Evolutionary conservation across 1,140 invertebrate genomes (phyloP), one percentile per base, ranked within the genome.

Genomic region (Ceratina australensis): DNA sequence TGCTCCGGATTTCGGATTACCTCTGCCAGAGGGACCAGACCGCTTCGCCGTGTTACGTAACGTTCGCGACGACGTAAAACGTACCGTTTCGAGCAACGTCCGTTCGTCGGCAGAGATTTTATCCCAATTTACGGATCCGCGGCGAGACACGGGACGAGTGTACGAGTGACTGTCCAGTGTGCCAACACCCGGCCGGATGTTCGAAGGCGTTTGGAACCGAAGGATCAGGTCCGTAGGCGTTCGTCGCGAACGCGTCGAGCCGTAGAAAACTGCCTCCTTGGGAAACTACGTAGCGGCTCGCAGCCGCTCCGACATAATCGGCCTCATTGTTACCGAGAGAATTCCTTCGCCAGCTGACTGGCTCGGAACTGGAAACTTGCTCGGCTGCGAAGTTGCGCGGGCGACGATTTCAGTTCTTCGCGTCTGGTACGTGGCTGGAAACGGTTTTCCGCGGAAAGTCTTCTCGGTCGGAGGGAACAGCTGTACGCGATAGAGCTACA

Each of bases 271-370:
- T 8, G 8, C n/a, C 26, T 47, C 33, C 8, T 20, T 33, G 67
- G 52, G 26, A 42, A n/a, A 68, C 15, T 10, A 67, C 54, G 42
- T 75, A 22, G n/a, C 73, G n/a, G 18, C 47, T 69, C 50, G n/a
- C n/a, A 67, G 52, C 15, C 24, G 56, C 5, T 60, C 57, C 47
- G 12, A 54, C 10, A 71, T 77, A 87, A 87, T 87, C 83, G 81
- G 73, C 81, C 81, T 86, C 81, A 87, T 86, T 85, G 84, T 88
- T 74, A 49, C 64, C 61, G 80, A 60, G 79, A 81, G 74, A 84
- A 66, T 87, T 86, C 86, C 64, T 26, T 64, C 69, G 49, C 8
- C 68, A 47, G 24, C 33, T 42, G 5, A 8, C 33, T 42, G 10
- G 33, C 5, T 42, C 33, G 64, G 69, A 77, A 75, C 71, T 83